These are phyloP conservation scores for Argentina silus DNA, from an alignment of 2,797 vertebrate species.

Conservation along the genomic window DNA sequence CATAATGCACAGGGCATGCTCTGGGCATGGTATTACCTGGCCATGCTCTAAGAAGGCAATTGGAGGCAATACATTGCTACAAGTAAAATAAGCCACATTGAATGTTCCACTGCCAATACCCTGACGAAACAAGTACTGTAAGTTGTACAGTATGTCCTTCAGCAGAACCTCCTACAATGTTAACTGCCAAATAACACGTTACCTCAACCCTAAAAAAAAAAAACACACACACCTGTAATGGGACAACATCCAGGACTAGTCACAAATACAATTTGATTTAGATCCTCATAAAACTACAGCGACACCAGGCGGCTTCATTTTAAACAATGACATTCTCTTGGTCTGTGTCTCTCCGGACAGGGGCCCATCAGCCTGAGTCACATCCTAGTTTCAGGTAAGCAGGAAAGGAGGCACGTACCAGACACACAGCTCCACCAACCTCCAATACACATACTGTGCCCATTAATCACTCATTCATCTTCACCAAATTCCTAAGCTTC, in stretches of 20 bases:
- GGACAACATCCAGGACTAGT: conserved; percentile 38
- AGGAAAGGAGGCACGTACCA: conserved; percentile 65
- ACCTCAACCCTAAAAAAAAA: conserved; percentile 33
- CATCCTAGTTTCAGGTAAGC: conserved; percentile 45
- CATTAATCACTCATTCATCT: conserved; percentile 8
- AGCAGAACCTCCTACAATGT: conserved; percentile 28
- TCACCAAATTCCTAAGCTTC: conserved; percentile 27
- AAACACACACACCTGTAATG: conserved; percentile 28
- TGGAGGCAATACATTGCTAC: conserved; percentile 64
- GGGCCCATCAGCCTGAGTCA: conserved; percentile 12
- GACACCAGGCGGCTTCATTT: conserved; percentile 29
- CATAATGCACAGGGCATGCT: conserved; percentile 36
- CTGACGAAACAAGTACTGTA: conserved; percentile 30
- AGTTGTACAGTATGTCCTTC: conserved; percentile 12
- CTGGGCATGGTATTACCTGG: conserved; percentile 22
- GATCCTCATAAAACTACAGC: conserved; percentile 33
- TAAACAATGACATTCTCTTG: conserved; percentile 28
- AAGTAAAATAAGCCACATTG: conserved; percentile 52
- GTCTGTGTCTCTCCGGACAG: conserved; percentile 27
- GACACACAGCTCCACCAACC: conserved; percentile 46
- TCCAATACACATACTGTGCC: conserved; percentile 22
- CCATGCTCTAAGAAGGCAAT: conserved; percentile 64
- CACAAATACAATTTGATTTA: conserved; percentile 34
- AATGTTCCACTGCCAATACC: conserved; percentile 42
- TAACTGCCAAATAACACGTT: conserved; percentile 28